A percentile compares a stretch with the other conserved stretches of the same genome.
phyloP scores from a whole-genome alignment of 2,113 vertebrate genomes.

The Oryzias celebensis region DNA sequence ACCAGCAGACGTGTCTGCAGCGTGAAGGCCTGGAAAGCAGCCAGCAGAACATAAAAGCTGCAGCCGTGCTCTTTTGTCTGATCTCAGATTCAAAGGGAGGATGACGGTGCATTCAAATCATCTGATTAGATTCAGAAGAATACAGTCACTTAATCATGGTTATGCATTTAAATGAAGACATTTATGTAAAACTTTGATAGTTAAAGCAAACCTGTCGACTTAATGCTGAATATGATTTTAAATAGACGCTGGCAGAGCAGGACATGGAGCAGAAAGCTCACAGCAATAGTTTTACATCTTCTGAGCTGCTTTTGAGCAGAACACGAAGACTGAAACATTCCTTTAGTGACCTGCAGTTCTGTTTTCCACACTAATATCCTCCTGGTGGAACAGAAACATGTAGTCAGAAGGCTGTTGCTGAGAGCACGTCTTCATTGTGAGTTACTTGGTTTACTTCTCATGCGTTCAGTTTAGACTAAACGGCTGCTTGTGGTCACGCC shows the following conservation, averaged over 20 bases:
- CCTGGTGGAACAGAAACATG: slow-evolving; percentile 3
- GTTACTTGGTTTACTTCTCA: slow-evolving; percentile 28
- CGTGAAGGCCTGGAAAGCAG: slow-evolving; percentile 36
- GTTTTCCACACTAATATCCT: slow-evolving; percentile 19
- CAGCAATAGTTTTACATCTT: slow-evolving; percentile 37
- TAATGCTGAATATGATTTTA: slow-evolving; percentile 9
- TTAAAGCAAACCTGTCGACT: neutral
- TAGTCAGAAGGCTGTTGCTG: neutral
- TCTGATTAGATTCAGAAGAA: slow-evolving; percentile 9
- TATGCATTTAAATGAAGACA: slow-evolving; percentile 1
- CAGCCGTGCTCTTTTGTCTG: slow-evolving; percentile 19
- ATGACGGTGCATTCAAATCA: slow-evolving; percentile 2
- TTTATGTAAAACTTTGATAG: neutral
- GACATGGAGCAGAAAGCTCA: slow-evolving; percentile 17
- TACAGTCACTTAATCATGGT: slow-evolving; percentile 12
- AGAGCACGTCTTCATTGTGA: slow-evolving; percentile 27
- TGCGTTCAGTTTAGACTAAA: slow-evolving; percentile 44
- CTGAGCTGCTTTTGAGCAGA: slow-evolving; percentile 15
- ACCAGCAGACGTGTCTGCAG: slow-evolving; percentile 23
- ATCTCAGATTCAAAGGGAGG: slow-evolving; percentile 20
- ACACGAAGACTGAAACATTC: slow-evolving; percentile 37
- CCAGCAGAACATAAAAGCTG: slow-evolving; percentile 27
- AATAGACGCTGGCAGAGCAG: slow-evolving; percentile 21
- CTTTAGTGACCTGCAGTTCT: slow-evolving; percentile 34
- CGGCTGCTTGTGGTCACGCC: slow-evolving; percentile 33